A percentile compares a stretch with the other conserved stretches of the same genome.
Evolutionary conservation across 2,797 vertebrate genomes (phyloP).

Genomic region (Pipistrellus pygmaeus): DNA sequence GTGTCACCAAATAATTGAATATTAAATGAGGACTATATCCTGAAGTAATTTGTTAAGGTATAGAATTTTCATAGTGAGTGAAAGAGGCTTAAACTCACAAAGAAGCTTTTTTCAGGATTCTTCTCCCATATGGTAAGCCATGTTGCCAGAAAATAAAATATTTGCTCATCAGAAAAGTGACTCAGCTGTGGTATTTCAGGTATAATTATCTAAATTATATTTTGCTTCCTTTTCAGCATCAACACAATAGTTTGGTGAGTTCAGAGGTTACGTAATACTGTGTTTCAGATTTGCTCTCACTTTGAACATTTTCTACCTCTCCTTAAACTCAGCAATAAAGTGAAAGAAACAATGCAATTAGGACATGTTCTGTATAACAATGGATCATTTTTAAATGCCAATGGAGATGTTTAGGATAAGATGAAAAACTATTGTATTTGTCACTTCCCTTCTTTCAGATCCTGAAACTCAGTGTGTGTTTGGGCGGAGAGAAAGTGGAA

Average conservation of each 20-base stretch:
- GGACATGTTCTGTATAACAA: conserved; percentile 10
- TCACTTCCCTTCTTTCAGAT: conserved; percentile 23
- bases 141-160: conserved; percentile 83
- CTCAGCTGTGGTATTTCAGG: conserved; percentile 82
- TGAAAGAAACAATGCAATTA: conserved; percentile 80
- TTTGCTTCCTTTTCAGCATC: conserved; percentile 84
- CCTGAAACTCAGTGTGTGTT: neutral
- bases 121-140: conserved; percentile 80
- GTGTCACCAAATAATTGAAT: neutral
- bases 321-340: conserved; percentile 82
- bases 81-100: conserved; percentile 79
- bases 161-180: conserved; percentile 81
- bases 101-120: conserved; percentile 81
- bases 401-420: neutral
- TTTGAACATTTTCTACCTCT: conserved; percentile 77
- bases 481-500: neutral
- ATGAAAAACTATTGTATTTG: conserved; percentile 48
- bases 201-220: conserved; percentile 82
- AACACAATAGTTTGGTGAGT: conserved; percentile 83
- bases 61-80: conserved; percentile 40
- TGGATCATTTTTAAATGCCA: neutral
- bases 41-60: conserved; percentile 18
- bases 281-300: conserved; percentile 81
- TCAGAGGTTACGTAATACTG: conserved; percentile 81
- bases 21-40: neutral